Evolutionary conservation across 2,113 vertebrate genomes (phyloP), one percentile per base, ranked within the genome.

Genomic region (Fulmarus glacialis): DNA sequence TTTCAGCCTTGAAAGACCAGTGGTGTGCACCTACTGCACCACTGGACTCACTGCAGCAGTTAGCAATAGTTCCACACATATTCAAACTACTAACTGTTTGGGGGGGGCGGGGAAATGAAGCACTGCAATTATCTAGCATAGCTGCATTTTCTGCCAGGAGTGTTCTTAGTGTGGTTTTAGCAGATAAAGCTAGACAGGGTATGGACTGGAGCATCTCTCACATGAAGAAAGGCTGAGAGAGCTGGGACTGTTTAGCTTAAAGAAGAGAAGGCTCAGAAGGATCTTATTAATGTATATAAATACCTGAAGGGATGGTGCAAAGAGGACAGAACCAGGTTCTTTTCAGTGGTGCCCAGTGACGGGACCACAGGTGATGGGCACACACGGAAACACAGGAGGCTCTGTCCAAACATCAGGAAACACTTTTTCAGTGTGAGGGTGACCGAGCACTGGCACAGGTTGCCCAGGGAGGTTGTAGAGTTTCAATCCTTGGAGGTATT

Each of bases 201-300:
- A 19, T 2, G n/a, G 60, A 15, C 17, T 22, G 27, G 64, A 67
- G 36, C 63, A 13, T 3, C 55, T 8, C 38, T 34, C 3, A 2
- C 1, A 0, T 0, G 6, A 24, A 38, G 26, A 52, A 8, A 22
- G 66, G 42, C 18, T 34, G 22, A 17, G 7, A 50, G 43, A 36
- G 14, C 43, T 38, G 43, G 60, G 22, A 21, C 30, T 48, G 58
- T 18, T 64, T 3, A 52, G 38, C 40, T 20, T 32, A 1, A 5
- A 3, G 40, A 55, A 16, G 53, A 50, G 48, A 19, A 29, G 16
- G 66, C 47, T 52, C 10, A 3, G 62, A 24, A 26, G 23, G 48
- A 9, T 40, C 67, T 50, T 19, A 1, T 1, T 5, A 3, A 12
- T 0, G 4, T 2, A 24, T 16, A 60, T 60, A 8, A 56, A 24